Base-by-base conservation (phyloP, 1,140 invertebrate genomes). In the Araneus ventricosus region DNA sequence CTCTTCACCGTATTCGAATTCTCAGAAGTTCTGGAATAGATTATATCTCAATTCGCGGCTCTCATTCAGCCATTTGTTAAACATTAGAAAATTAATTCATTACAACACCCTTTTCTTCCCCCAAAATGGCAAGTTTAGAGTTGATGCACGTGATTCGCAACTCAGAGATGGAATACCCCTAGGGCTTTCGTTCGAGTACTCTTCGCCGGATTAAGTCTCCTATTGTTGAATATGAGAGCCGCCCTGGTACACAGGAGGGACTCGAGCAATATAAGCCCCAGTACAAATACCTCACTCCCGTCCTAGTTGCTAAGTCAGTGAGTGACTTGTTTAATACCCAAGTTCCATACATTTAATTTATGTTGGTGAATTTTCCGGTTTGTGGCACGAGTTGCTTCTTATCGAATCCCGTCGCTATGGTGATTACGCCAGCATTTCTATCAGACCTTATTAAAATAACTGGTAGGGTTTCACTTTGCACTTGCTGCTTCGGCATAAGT, bases 41-140 rank as follows among this genome's bases (percentile, higher is more conserved):
- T 82, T 45, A 82, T n/a, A 52, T n/a, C 6, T 82, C 80, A 37
- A 37, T 75, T 34, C 70, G 17, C 39, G 24, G 8, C 17, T 82
- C 39, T 82, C 80, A 82, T 82, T 82, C 80, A 82, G 37, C 27
- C 39, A 82, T 82, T 82, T 82, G 80, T 82, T 82, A 82, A 52
- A 82, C 80, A 82, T 82, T 82, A 82, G 80, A 82, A 82, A 82
- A 82, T 82, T 82, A 82, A 82, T 82, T 45, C 80, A 52, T 82
- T 82, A 82, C 80, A 82, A 52, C 37, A 82, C 80, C 80, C 80
- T 82, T 82, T 82, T 75, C 80, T 82, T 45, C 80, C n/a, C 22
- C 70, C 30, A 75, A 75, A 75, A 75, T 37, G 70, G 39, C 22
- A 82, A 52, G 80, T 45, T 45, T 52, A 52, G 80, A 82, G 30